These are phyloP conservation scores for Nesoenas mayeri DNA, from an alignment of 2,113 vertebrate species.

Conservation along the genomic window DNA sequence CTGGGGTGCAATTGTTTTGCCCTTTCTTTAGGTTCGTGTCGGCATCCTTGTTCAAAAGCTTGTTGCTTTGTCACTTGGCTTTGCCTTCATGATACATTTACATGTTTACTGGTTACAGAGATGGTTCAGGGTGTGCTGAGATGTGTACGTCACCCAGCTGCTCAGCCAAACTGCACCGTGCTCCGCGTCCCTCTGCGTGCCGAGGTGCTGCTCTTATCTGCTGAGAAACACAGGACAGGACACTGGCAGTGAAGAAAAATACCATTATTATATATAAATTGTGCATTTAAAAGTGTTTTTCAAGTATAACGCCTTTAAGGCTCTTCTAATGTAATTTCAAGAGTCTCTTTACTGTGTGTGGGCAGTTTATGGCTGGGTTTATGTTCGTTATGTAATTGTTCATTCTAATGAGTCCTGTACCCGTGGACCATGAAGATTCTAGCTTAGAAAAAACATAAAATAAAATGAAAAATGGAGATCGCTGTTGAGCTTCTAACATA, in stretches of 20 bases:
- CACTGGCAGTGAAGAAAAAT: not conserved
- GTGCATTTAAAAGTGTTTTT: not conserved
- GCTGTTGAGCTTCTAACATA: accelerated
- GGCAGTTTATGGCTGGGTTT: not conserved
- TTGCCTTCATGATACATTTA: accelerated
- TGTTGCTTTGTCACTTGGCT: not conserved
- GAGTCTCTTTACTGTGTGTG: not conserved
- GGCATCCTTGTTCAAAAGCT: not conserved
- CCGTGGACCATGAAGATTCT: accelerated
- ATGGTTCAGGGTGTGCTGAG: not conserved
- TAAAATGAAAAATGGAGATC: too few relatives aligned
- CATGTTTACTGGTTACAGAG: not conserved
- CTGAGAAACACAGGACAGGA: not conserved
- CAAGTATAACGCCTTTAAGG: not conserved
- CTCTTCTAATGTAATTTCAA: not conserved
- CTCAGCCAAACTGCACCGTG: not conserved
- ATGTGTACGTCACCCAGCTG: not conserved
- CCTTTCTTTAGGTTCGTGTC: not conserved
- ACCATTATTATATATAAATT: not conserved
- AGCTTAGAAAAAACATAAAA: not conserved
- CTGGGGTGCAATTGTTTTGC: not conserved
- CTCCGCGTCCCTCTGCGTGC: accelerated
- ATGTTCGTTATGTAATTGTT: not conserved
- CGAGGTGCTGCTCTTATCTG: not conserved
- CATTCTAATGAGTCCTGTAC: accelerated